Evolutionary conservation across 2,797 vertebrate species (phyloP), one percentile per base, ranked within the genome.

Genomic region (Esox masquinongy): DNA sequence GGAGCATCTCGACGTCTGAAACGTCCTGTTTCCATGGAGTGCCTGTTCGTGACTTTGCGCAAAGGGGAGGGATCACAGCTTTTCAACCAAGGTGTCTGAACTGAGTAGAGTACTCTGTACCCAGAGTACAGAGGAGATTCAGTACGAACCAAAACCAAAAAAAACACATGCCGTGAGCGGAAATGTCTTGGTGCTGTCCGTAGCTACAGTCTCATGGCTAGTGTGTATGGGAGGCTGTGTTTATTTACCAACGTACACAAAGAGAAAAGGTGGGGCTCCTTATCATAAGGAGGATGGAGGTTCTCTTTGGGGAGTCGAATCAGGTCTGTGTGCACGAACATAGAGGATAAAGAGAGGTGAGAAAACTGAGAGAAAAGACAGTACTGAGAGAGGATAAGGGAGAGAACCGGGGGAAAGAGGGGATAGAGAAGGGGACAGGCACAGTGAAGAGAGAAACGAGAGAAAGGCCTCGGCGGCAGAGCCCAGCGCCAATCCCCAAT

Each of bases 401-500:
- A 67, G 64, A 39, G 36, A 39, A 67, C 4, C 0, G 31, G 64
- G 16, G 64, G 29, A 17, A 16, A 1, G 29, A 16, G 16, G 17
- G 3, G 31, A 29, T 19, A 26, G 59, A 63, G 22, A 22, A 59
- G 22, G 26, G 29, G 14, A 66, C 24, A 64, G 26, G n/a, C 24
- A 31, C 19, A 39, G 29, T 7, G 67, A 43, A 12, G 34, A 24
- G 19, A 14, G 39, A 24, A 12, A 19, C 3, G 22, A 51, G 67
- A 36, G 19, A 34, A 0, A 22, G 68, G n/a, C 5, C 19, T 36
- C 34, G 11, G 31, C 4, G 12, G n/a, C 39, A 19, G 68, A 71
- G 64, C 78, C 71, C 68, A 74, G 73, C 63, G 72, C 72, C 29
- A 64, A 36, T 78, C 36, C 74, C 72, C 26, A 72, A 74, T 74